Conservation (phyloP, 1,140 invertebrate species). For the Melanaphis sacchari region DNA sequence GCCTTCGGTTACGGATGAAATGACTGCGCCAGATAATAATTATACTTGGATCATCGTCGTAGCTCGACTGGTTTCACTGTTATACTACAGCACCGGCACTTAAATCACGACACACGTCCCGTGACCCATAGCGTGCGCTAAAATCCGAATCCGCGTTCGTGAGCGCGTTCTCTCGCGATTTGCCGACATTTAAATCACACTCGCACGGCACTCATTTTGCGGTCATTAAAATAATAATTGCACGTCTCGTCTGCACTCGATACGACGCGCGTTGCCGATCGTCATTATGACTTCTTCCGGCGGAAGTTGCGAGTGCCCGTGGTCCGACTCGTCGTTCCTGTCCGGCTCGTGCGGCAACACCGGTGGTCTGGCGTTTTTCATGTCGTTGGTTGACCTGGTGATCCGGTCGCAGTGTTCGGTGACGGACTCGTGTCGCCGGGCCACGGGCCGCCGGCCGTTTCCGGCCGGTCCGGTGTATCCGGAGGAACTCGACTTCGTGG, state of each 20-base stretch:
- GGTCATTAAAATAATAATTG: neutral
- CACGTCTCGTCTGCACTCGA: neutral
- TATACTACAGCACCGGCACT: neutral
- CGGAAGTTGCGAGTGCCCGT: conserved; percentile 62
- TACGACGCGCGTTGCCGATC: neutral
- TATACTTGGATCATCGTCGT: neutral
- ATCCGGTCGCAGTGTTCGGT: conserved; percentile 66
- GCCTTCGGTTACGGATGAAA: conserved; percentile 9
- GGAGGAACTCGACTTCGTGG: conserved; percentile 63
- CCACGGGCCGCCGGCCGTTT: neutral
- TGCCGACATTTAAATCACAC: neutral
- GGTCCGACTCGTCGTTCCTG: conserved; percentile 66
- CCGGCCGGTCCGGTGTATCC: conserved; percentile 5
- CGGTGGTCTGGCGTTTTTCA: conserved; percentile 66
- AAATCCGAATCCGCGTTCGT: neutral
- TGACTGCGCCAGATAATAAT: neutral
- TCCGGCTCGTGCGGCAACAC: conserved; percentile 61
- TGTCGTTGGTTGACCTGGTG: conserved; percentile 65
- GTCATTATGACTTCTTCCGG: neutral
- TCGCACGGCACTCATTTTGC: neutral
- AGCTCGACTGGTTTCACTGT: neutral
- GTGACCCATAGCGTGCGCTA: neutral
- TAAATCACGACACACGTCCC: neutral
- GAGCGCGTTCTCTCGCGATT: neutral
- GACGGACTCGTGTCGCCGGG: conserved; percentile 65